phyloP scores from a whole-genome alignment of 2,797 vertebrate species.

The Alcedo quadribrachys region DNA sequence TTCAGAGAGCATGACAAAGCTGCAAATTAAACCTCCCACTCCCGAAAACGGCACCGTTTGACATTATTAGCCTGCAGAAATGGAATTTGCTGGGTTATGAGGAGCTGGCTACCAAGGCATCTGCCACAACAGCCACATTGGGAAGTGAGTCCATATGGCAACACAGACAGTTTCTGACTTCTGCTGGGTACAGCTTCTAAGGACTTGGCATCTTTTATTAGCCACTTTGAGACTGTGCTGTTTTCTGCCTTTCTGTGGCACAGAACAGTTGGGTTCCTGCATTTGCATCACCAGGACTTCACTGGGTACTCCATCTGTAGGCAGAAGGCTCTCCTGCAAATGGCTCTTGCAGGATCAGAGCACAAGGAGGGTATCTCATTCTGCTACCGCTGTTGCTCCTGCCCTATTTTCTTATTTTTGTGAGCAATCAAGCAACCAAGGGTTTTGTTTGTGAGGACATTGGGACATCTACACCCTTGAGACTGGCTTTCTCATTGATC shows the following conservation, averaged over 20 bases:
- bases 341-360: background rate
- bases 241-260: background rate
- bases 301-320: background rate
- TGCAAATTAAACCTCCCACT: conserved; percentile 35
- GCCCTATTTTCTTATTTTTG: background rate
- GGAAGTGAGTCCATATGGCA: conserved; percentile 3
- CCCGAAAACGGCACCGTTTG: background rate
- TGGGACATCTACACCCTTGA: background rate
- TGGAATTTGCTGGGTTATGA: conserved; percentile 43
- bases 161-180: conserved; percentile 20
- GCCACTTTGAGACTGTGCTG: background rate
- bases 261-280: background rate
- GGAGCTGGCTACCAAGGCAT: background rate
- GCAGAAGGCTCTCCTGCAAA: background rate
- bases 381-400: background rate
- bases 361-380: background rate
- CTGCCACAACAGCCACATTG: background rate
- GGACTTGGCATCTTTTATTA: background rate
- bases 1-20: background rate
- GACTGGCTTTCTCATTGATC: background rate
- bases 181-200: background rate
- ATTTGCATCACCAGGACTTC: background rate
- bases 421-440: background rate
- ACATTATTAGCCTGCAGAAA: conserved; percentile 48
- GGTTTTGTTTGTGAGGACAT: background rate